phyloP scores from a whole-genome alignment of 1,140 invertebrate genomes.

The Gryon sp. region DNA sequence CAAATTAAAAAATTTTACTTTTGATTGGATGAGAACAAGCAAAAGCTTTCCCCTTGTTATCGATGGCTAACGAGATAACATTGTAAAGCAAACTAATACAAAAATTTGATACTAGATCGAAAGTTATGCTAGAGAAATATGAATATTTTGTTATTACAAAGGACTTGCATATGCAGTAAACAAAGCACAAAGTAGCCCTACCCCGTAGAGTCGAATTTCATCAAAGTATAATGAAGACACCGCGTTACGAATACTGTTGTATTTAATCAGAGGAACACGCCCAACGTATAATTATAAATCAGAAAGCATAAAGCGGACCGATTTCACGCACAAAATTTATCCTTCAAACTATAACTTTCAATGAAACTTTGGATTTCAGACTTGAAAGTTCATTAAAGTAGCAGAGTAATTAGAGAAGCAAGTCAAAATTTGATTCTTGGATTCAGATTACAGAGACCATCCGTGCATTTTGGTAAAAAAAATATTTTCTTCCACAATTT shows the following conservation, averaged over 20 bases:
- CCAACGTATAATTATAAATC: conserved; percentile 55
- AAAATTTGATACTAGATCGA: conserved; percentile 41
- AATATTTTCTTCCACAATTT: neutral
- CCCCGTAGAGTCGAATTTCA: conserved; percentile 45
- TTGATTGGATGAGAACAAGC: too few relatives aligned
- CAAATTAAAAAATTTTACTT: too few relatives aligned
- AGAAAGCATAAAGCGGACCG: conserved; percentile 45
- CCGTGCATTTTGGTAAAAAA: conserved; percentile 1
- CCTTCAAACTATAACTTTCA: conserved; percentile 19
- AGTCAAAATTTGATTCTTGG: conserved; percentile 9
- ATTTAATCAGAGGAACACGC: conserved; percentile 38
- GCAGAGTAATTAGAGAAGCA: conserved; percentile 36
- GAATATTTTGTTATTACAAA: conserved; percentile 56
- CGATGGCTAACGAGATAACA: neutral
- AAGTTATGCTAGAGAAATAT: conserved; percentile 45
- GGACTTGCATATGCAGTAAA: conserved; percentile 28
- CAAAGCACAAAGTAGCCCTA: conserved; percentile 47
- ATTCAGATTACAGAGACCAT: conserved; percentile 9
- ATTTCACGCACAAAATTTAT: conserved; percentile 37
- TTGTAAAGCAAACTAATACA: conserved; percentile 9
- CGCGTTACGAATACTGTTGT: conserved; percentile 46
- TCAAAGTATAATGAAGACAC: conserved; percentile 58
- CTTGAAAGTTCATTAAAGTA: conserved; percentile 52
- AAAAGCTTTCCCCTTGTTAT: conserved; percentile 26
- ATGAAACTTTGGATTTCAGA: conserved; percentile 52